phyloP scores from a whole-genome alignment of 1,140 invertebrate species.

The Drosophila quadrilineata region DNA sequence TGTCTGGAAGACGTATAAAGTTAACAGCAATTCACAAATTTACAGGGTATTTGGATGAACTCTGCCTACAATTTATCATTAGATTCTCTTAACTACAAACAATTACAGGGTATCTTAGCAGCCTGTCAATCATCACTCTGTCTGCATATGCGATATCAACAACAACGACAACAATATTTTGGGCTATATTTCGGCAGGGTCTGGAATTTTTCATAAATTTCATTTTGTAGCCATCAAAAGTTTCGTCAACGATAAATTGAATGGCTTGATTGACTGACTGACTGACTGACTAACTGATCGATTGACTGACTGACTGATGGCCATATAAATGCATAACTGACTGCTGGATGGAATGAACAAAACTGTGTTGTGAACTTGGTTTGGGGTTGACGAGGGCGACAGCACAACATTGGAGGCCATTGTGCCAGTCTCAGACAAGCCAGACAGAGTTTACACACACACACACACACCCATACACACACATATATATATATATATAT shows the following conservation, averaged over 20 bases:
- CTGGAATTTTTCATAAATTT: slow-evolving; percentile 57
- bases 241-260: slow-evolving; percentile 78
- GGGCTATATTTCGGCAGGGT: not conserved
- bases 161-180: too few species aligned
- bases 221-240: slow-evolving; percentile 76
- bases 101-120: too few species aligned
- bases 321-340: too few species aligned
- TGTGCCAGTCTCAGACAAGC: slow-evolving; percentile 51
- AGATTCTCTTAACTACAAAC: too few species aligned
- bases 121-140: too few species aligned
- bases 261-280: slow-evolving; percentile 69
- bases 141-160: too few species aligned
- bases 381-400: slow-evolving; percentile 11
- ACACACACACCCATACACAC: not conserved
- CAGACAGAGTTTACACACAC: slow-evolving; percentile 26
- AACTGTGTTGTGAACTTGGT: not conserved
- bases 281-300: slow-evolving; percentile 59
- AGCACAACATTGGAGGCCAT: slow-evolving; percentile 62
- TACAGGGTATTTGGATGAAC: too few species aligned
- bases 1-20: too few species aligned
- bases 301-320: slow-evolving; percentile 31
- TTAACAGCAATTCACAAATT: too few species aligned
- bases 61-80: too few species aligned
- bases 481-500: slow-evolving; percentile 1
- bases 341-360: too few species aligned